Conservation (phyloP, 2,888 invertebrate genomes). For the Fissipunctia ypsillon region DNA sequence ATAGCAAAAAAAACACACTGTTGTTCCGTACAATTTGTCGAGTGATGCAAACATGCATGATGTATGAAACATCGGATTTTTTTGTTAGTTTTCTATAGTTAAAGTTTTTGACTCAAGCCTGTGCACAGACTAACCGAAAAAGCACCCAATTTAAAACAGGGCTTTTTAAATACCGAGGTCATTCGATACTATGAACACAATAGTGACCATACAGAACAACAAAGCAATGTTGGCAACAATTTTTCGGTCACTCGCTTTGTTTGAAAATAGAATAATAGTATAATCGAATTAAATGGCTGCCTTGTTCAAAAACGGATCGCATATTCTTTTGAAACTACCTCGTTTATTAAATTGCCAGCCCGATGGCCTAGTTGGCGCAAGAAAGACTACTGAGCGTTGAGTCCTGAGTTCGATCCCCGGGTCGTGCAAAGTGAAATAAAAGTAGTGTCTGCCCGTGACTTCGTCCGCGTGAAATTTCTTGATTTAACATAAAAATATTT, state of each 20-base stretch:
- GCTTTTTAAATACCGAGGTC: background rate
- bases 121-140: too few species aligned
- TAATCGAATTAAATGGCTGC: background rate
- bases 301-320: background rate
- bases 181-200: background rate
- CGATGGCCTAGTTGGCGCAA: background rate
- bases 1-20: too few species aligned
- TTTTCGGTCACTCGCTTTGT: background rate
- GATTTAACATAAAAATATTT: too few species aligned
- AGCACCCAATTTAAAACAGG: too few species aligned
- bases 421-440: background rate
- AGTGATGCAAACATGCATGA: too few species aligned
- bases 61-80: too few species aligned
- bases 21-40: too few species aligned
- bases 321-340: background rate
- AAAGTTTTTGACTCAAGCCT: too few species aligned
- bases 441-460: too few species aligned
- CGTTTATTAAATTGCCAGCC: too few species aligned
- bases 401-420: background rate
- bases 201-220: background rate
- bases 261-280: background rate
- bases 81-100: too few species aligned
- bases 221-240: slow-evolving; percentile 6
- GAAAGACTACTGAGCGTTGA: background rate
- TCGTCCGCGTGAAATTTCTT: too few species aligned